These are phyloP conservation scores for Sipunculus nudus DNA, from an alignment of 2,888 invertebrate species.

Conservation along the genomic window DNA sequence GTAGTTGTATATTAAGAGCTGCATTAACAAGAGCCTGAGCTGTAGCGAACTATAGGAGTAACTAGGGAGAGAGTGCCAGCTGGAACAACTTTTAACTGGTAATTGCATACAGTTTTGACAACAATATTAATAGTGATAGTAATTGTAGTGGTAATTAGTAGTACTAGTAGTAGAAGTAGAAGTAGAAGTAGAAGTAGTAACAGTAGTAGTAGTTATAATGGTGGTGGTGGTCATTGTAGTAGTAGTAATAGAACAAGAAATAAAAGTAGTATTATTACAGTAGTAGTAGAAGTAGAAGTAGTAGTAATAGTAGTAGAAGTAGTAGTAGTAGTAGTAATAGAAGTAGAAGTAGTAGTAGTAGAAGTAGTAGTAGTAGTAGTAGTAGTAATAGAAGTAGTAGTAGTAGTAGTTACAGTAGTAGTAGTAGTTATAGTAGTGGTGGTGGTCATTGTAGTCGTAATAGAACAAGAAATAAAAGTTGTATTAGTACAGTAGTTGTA, in stretches of 20 bases:
- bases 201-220: conserved; percentile 1
- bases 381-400: conserved; percentile 17
- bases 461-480: conserved; percentile 9
- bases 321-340: conserved; percentile 14
- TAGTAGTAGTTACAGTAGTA: conserved; percentile 16
- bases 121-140: not conserved
- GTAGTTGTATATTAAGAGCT: too few species aligned
- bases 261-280: conserved; percentile 12
- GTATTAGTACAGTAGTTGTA: conserved; percentile 1
- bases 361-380: conserved; percentile 17
- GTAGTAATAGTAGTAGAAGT: conserved; percentile 22
- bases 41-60: too few species aligned
- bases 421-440: conserved; percentile 17
- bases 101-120: not conserved
- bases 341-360: conserved; percentile 12
- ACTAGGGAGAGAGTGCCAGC: too few species aligned
- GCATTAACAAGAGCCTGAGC: too few species aligned
- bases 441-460: conserved; percentile 11
- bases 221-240: conserved; percentile 1
- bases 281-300: conserved; percentile 19
- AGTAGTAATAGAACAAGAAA: conserved; percentile 2
- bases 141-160: conserved; percentile 4
- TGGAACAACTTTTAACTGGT: too few species aligned
- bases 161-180: conserved; percentile 4
- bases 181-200: conserved; percentile 6